phyloP scores from a whole-genome alignment of 2,888 invertebrate genomes.

The Acleris sparsana region DNA sequence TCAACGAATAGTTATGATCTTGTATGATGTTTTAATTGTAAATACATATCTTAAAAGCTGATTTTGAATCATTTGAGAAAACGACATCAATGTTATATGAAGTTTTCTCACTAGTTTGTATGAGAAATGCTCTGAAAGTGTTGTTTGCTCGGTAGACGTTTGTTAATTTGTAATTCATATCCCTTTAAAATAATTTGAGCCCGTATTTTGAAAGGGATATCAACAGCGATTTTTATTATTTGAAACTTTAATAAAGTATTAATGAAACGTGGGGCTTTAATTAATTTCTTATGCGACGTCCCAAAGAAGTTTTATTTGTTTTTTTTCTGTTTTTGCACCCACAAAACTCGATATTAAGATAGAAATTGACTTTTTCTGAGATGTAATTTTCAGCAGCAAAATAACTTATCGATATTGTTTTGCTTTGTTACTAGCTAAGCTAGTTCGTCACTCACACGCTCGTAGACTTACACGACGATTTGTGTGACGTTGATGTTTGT shows the following conservation, averaged over 20 bases:
- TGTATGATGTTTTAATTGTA: constrained; percentile 53
- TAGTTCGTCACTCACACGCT: too few species aligned
- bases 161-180: constrained; percentile 59
- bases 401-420: too few species aligned
- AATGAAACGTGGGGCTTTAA: constrained; percentile 42
- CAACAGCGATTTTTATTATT: constrained; percentile 50
- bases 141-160: constrained; percentile 30
- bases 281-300: neutral
- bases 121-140: constrained; percentile 5
- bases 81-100: constrained; percentile 13
- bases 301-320: neutral
- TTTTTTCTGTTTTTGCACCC: neutral
- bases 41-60: constrained; percentile 61
- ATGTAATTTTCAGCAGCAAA: too few species aligned
- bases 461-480: too few species aligned
- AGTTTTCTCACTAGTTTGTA: constrained; percentile 14
- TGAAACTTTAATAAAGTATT: constrained; percentile 54
- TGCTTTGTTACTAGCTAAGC: too few species aligned
- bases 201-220: constrained; percentile 82
- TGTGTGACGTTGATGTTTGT: too few species aligned
- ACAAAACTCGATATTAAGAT: too few species aligned
- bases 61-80: constrained; percentile 39
- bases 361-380: too few species aligned
- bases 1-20: constrained; percentile 56
- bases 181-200: constrained; percentile 82